phyloP scores from a whole-genome alignment of 2,113 vertebrate genomes.

The Ceyx melanurus region DNA sequence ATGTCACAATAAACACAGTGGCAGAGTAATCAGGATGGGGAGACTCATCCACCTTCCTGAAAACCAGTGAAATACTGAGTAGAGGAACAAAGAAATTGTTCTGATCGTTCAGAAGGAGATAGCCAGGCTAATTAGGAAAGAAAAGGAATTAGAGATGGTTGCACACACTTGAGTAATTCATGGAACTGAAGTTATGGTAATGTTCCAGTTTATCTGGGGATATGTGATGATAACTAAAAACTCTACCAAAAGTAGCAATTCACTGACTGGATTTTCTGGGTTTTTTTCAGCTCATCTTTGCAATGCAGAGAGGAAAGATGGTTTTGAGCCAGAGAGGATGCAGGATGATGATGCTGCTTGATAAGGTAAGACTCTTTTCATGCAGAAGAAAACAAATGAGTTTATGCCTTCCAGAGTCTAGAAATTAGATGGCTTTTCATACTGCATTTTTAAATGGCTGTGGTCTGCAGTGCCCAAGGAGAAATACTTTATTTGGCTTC shows the following conservation, averaged over 20 bases:
- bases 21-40: neutral
- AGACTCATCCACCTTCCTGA: neutral
- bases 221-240: neutral
- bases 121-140: neutral
- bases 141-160: neutral
- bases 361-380: neutral
- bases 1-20: neutral
- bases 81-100: neutral
- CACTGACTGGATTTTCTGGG: neutral
- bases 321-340: neutral
- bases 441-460: neutral
- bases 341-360: neutral
- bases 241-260: neutral
- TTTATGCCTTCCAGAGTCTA: neutral
- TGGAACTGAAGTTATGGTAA: neutral
- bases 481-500: neutral
- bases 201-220: neutral
- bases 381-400: neutral
- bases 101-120: neutral
- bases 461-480: neutral
- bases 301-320: neutral
- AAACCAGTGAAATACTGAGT: neutral
- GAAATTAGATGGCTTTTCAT: neutral
- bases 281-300: neutral
- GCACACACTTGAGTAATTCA: neutral